Base-by-base conservation (phyloP, 2,797 vertebrate species). In the Aselliscus stoliczkanus region DNA sequence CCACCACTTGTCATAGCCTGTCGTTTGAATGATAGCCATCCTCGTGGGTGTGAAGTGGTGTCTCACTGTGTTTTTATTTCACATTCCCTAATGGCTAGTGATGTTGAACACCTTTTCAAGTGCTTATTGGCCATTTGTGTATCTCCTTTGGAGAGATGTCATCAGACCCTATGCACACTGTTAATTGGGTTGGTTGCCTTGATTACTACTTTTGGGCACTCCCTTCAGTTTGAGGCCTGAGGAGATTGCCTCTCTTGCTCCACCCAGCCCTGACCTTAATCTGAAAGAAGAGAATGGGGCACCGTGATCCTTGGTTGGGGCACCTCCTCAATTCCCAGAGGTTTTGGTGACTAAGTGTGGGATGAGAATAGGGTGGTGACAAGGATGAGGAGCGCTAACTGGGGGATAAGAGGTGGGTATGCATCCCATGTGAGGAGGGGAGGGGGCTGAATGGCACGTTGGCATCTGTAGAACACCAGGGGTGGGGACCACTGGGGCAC, bases 381-480 rank as follows among this genome's bases (percentile, higher is more conserved):
- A 31, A 31, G 67, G 44, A 34, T 4, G 11, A 39, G 47, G 65
- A 52, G 29, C 7, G n/a, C 52, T 25, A 15, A 1, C 10, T 80
- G 37, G 3, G 23, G 42, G 42, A 9, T 42, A 9, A 7, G 42
- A 9, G 83, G 31, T 14, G 50, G 62, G 27, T 3, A 29, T 15
- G 18, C 14, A n/a, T 44, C 21, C 77, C 27, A 9, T 37, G 47
- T 73, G 20, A 23, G 13, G n/a, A 20, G 65, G n/a, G 10, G 31
- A 14, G 14, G 52, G 47, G 3, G 13, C 75, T n/a, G 11, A 67
- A 11, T 31, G 25, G 20, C 42, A 37, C 0, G 0, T 15, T 27
- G n/a, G 31, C 3, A 8, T 7, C 20, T 2, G 0, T 12, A 39
- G 31, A 39, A 11, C n/a, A 18, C 17, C 5, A 2, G 27, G 9